Evolutionary conservation across 2,888 invertebrate genomes (phyloP), one percentile per base, ranked within the genome.

Genomic region (Pterostichus madidus): DNA sequence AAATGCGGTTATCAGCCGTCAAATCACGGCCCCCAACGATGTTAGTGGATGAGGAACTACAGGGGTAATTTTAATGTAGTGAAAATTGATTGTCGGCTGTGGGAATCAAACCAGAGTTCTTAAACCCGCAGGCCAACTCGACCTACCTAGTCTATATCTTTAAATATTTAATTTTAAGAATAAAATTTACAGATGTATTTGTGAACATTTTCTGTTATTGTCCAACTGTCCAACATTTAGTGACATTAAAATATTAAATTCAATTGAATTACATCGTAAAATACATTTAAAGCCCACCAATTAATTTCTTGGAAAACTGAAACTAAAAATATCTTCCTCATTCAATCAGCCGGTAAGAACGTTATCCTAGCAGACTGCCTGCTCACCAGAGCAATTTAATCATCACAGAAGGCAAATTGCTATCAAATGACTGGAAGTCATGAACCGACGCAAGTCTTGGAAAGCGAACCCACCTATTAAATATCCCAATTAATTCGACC

Each of bases 401-500:
- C 35, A 39, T 77, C 77, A 39, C 44, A 35, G 44, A 56, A 59
- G 59, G 77, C 15, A 59, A 59, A 24, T 77, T 56, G 56, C 77
- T 17, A 31, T 35, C 24, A 49, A 80, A 80, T 80, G 61, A 80
- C 32, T 64, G 49, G 49, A 35, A 64, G 79, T 80, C 64, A 49
- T 80, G 68, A 64, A 68, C 52, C 49, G 39, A 39, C 32, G 24
- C 46, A 46, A 59, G 78, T 44, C 76, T 56, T 49, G 46, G 75
- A 24, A 71, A 71, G 39, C 71, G 49, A 35, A 77, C 13, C 59
- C 68, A 17, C 24, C 64, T 68, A 68, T 80, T 80, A 80, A 80
- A 68, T 61, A 80, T 80, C 80, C 80, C 68, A 80, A 80, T 80
- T 80, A 80, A 80, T 80, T 49, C 46, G 24, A 52, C 15, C n/a